A percentile compares a stretch with the other conserved stretches of the same genome.
phyloP scores from a whole-genome alignment of 2,888 invertebrate genomes.

The Chloroclysta siterata region DNA sequence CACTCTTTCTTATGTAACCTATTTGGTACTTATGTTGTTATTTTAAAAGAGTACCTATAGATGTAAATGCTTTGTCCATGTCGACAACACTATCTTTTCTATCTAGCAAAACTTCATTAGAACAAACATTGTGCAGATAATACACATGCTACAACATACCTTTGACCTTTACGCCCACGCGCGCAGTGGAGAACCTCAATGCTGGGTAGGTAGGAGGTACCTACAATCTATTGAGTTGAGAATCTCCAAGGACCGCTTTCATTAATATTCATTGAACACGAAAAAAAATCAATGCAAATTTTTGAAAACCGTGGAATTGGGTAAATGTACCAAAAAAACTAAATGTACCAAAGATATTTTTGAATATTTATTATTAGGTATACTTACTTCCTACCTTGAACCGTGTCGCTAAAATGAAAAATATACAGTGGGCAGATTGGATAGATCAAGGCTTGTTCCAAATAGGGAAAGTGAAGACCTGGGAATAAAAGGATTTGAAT shows the following conservation, averaged over 20 bases:
- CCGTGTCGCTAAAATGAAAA: too few relatives aligned
- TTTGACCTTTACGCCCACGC: slow-evolving; percentile 28
- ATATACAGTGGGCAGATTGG: too few relatives aligned
- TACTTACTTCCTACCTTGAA: too few relatives aligned
- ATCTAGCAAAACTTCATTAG: neutral
- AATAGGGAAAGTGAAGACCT: too few relatives aligned
- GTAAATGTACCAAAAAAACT: neutral
- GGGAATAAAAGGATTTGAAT: too few relatives aligned
- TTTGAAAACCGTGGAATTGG: neutral
- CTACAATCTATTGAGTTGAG: neutral
- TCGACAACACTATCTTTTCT: neutral
- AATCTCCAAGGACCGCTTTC: neutral
- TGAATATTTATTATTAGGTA: too few relatives aligned
- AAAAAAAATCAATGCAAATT: neutral
- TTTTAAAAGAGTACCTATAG: too few relatives aligned
- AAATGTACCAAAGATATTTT: neutral
- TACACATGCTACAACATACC: slow-evolving; percentile 6
- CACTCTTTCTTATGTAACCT: too few relatives aligned
- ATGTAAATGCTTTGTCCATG: neutral
- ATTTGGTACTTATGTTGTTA: too few relatives aligned
- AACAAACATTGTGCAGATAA: slow-evolving; percentile 6
- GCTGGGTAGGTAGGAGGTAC: too few relatives aligned
- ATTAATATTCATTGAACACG: slow-evolving; percentile 3
- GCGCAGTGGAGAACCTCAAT: neutral
- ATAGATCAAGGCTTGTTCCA: too few relatives aligned